phyloP scores from a whole-genome alignment of 2,888 invertebrate genomes.

The Herminia tarsipennalis region DNA sequence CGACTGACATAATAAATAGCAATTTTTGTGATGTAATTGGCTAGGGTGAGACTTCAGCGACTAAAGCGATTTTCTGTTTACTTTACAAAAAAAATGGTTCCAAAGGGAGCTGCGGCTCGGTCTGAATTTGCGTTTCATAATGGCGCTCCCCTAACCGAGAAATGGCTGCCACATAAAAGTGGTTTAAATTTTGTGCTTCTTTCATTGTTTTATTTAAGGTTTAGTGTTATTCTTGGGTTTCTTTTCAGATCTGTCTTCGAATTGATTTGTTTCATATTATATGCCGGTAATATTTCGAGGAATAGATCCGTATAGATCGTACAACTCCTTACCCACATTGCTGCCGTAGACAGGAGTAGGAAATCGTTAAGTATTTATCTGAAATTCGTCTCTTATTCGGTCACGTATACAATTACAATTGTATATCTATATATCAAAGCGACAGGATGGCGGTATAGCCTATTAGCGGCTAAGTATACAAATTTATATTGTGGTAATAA shows the following conservation, averaged over 20 bases:
- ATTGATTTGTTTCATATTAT: neutral
- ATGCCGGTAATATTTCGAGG: neutral
- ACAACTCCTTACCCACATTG: too few species aligned
- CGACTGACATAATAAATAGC: conserved; percentile 24
- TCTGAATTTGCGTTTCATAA: conserved; percentile 13
- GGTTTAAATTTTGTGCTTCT: neutral
- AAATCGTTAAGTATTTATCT: too few species aligned
- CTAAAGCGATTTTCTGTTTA: conserved; percentile 23
- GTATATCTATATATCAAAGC: too few species aligned
- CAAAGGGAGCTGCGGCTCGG: neutral
- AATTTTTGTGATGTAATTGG: conserved; percentile 28
- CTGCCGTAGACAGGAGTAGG: too few species aligned
- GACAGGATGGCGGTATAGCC: too few species aligned
- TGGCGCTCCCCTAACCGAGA: neutral
- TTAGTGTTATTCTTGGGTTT: neutral
- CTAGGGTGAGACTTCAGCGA: conserved; percentile 12
- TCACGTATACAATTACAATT: too few species aligned
- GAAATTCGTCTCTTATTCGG: too few species aligned
- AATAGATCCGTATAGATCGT: too few species aligned
- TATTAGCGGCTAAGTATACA: too few species aligned
- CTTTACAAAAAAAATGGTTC: conserved; percentile 9
- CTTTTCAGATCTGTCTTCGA: neutral
- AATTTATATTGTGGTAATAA: too few species aligned
- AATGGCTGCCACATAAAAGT: conserved; percentile 5
- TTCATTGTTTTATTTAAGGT: neutral